A percentile compares a stretch with the other conserved stretches of the same genome.
Evolutionary conservation across 2,888 invertebrate species (phyloP).

Genomic region (Ctenicera cuprea): DNA sequence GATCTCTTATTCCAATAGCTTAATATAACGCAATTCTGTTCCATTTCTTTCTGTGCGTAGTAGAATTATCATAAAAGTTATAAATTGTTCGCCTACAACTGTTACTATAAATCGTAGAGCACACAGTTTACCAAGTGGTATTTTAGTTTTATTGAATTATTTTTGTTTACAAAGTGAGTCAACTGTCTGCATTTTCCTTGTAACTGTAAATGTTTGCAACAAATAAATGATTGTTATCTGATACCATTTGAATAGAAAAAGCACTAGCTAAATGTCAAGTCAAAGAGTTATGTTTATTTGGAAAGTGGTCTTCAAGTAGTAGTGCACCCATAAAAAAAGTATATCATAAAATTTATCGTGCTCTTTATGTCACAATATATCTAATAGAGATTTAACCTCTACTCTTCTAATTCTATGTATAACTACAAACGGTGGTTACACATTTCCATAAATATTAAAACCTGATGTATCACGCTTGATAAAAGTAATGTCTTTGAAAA

Average conservation of each 20-base stretch:
- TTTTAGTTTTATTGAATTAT: constrained; percentile 8
- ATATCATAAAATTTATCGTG: too few relatives aligned
- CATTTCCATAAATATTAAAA: too few relatives aligned
- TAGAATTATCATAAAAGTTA: constrained; percentile 14
- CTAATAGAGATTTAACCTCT: too few relatives aligned
- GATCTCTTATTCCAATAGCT: too few relatives aligned
- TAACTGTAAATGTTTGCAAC: constrained; percentile 18
- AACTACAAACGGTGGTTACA: too few relatives aligned
- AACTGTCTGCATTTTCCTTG: constrained; percentile 10
- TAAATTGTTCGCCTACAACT: constrained; percentile 21
- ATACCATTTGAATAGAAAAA: constrained; percentile 12
- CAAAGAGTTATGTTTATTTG: not conserved
- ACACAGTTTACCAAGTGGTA: constrained; percentile 6
- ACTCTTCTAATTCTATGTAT: too few relatives aligned
- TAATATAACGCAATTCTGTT: not conserved
- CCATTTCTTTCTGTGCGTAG: not conserved
- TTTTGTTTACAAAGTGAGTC: constrained; percentile 17
- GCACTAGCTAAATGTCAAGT: constrained; percentile 9
- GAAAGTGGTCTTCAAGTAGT: constrained; percentile 8
- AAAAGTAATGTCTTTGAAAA: too few relatives aligned
- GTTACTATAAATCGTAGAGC: not conserved
- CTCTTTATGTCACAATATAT: too few relatives aligned
- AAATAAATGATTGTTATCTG: constrained; percentile 13
- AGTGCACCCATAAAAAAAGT: not conserved
- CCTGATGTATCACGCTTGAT: too few relatives aligned